Conservation (phyloP, 2,888 invertebrate genomes). For the Abrostola tripartita region DNA sequence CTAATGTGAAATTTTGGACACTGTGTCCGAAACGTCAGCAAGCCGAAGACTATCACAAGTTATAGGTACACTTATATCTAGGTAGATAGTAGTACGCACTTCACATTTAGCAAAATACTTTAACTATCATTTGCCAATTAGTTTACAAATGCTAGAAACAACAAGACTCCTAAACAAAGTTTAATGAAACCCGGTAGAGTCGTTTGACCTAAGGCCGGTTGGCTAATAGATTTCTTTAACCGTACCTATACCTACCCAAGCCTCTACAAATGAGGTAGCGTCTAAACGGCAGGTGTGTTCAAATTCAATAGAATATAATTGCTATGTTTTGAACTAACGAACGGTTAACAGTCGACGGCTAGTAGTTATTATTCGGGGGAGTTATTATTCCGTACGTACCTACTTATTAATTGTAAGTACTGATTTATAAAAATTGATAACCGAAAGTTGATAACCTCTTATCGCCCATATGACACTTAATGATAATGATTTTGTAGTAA, state of each 20-base stretch:
- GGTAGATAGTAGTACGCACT: too few species aligned
- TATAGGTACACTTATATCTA: too few species aligned
- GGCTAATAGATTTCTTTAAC: slow-evolving; percentile 47
- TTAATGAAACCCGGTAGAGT: slow-evolving; percentile 31
- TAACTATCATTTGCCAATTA: slow-evolving; percentile 27
- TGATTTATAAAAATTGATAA: slow-evolving; percentile 11
- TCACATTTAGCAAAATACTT: slow-evolving; percentile 9
- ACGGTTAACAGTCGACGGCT: slow-evolving; percentile 30
- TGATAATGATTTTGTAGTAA: not conserved
- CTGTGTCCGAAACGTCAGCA: too few species aligned
- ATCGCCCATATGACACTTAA: not conserved
- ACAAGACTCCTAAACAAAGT: slow-evolving; percentile 37
- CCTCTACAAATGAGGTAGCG: slow-evolving; percentile 20
- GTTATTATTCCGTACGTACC: slow-evolving; percentile 16
- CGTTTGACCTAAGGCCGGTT: slow-evolving; percentile 33
- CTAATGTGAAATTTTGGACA: too few species aligned
- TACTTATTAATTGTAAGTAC: slow-evolving; percentile 17
- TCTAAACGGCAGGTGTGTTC: slow-evolving; percentile 38
- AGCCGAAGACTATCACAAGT: too few species aligned
- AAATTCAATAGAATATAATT: slow-evolving; percentile 40
- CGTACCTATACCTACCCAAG: slow-evolving; percentile 21
- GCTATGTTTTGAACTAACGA: slow-evolving; percentile 22
- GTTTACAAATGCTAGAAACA: slow-evolving; percentile 13
- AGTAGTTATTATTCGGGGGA: slow-evolving; percentile 30
- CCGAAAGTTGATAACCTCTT: slow-evolving; percentile 5